Evolutionary conservation across 2,888 invertebrate genomes (phyloP), one percentile per base, ranked within the genome.

Genomic region (Abrostola triplasia): DNA sequence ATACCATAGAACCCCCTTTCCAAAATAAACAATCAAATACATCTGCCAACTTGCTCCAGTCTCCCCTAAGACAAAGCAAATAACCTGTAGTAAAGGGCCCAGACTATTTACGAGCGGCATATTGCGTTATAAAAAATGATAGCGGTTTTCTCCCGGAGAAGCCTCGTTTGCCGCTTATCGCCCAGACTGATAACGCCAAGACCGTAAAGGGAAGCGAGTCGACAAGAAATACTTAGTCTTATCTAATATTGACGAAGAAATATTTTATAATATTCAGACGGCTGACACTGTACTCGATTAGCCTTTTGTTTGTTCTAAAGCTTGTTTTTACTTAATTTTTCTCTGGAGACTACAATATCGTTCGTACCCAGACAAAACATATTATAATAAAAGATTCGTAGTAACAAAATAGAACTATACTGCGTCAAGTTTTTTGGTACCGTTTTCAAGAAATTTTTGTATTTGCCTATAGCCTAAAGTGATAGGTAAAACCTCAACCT

Each of bases 81-180:
- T 84, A 84, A 83, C 80, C 73, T 76, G 75, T 76, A 82, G 82
- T 78, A 81, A 83, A 77, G 77, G 80, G 84, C 81, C 77, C 79
- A 81, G 80, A 81, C 83, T 84, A 88, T 89, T 89, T 89, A 88
- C 86, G 87, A 86, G 77, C 80, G 82, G 86, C 88, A 88, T 89
- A 89, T 90, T 89, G 87, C 88, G 88, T 86, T 89, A 85, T 90
- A 90, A 90, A 90, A 90, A 89, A 89, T 89, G 87, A 90, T 87
- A 84, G 87, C 86, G 86, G 87, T 86, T 88, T 88, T 82, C 86
- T 84, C 67, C 81, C 83, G 82, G 82, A 83, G 87, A 85, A 81
- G 76, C 70, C 88, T 89, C 89, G 87, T 89, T 90, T 88, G 82
- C 84, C 78, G 85, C 88, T 89, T 90, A 90, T 90, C 90, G 82